Conservation (phyloP, 2,888 invertebrate genomes). For the Phyto melanocephala region DNA sequence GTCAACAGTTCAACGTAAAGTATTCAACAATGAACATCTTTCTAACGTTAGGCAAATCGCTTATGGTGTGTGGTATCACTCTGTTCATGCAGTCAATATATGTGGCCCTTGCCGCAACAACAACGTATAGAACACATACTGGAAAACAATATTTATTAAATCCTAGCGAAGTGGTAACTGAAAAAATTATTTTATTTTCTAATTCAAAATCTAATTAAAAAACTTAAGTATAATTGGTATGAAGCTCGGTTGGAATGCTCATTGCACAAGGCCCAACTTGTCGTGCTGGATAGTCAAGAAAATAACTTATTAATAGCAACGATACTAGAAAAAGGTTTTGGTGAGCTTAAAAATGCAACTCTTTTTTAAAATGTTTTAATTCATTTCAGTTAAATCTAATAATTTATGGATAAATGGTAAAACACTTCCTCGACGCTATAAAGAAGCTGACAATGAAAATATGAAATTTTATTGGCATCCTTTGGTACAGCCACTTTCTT, state of each 20-base stretch:
- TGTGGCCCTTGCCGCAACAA: not conserved
- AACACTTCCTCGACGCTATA: too few species aligned
- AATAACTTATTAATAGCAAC: not conserved
- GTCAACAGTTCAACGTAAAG: not conserved
- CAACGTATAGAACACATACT: not conserved
- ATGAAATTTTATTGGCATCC: not conserved
- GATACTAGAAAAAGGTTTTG: not conserved
- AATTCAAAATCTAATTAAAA: not conserved
- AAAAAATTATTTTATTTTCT: too few species aligned
- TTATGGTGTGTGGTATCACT: not conserved
- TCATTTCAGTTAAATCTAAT: not conserved
- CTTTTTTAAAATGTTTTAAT: too few species aligned
- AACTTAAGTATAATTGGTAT: conserved; percentile 26
- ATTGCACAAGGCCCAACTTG: not conserved
- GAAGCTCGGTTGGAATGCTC: conserved; percentile 2
- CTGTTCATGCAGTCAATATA: not conserved
- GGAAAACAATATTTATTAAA: not conserved
- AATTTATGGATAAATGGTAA: conserved; percentile 22
- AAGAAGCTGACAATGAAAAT: too few species aligned
- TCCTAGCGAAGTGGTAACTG: not conserved
- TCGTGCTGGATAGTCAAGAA: not conserved
- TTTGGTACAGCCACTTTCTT: not conserved
- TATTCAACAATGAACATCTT: not conserved
- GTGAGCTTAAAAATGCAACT: too few species aligned
- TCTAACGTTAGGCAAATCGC: not conserved